phyloP scores from a whole-genome alignment of 1,140 invertebrate species.

The Cataglyphis hispanica region DNA sequence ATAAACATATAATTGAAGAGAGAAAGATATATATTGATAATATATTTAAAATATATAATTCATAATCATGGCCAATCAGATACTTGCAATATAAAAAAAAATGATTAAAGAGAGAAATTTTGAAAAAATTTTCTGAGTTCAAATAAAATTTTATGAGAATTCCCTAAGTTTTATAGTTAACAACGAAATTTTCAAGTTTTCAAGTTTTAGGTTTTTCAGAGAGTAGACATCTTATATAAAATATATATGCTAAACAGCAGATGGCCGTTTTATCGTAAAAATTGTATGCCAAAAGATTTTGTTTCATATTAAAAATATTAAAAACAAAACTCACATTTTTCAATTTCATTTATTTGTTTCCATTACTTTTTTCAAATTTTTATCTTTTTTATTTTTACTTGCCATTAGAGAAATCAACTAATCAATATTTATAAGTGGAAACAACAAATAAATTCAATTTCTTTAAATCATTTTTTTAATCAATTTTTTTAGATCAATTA shows the following conservation, averaged over 20 bases:
- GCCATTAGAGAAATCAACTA: background rate
- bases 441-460: background rate
- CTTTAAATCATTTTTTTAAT: background rate
- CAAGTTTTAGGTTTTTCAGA: too few species aligned
- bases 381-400: background rate
- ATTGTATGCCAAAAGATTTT: background rate
- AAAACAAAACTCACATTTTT: background rate
- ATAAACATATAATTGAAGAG: too few species aligned
- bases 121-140: too few species aligned
- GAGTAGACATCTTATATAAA: background rate
- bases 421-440: background rate
- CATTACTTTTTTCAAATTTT: background rate
- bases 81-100: too few species aligned
- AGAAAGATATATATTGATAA: too few species aligned
- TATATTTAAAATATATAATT: too few species aligned
- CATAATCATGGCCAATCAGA: too few species aligned
- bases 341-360: background rate
- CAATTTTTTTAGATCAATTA: background rate
- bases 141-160: too few species aligned
- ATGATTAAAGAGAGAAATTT: too few species aligned
- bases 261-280: too few species aligned
- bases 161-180: too few species aligned
- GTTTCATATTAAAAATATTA: background rate
- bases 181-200: too few species aligned
- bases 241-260: background rate